These are phyloP conservation scores for Girardinus metallicus DNA, from an alignment of 2,797 vertebrate species.

Conservation along the genomic window DNA sequence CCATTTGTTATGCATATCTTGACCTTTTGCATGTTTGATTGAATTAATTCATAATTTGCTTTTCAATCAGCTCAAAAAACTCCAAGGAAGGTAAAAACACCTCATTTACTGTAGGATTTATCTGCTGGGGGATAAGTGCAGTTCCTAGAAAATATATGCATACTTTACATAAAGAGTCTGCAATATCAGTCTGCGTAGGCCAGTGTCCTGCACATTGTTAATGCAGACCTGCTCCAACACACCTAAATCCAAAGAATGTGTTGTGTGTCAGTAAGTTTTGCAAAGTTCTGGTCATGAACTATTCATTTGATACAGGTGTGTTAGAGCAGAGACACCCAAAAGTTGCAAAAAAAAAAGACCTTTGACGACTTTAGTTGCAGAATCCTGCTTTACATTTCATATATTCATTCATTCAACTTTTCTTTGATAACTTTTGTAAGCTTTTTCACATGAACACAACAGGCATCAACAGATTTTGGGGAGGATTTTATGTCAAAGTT, in stretches of 20 bases:
- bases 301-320: background rate
- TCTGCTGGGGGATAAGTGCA: conserved; percentile 66
- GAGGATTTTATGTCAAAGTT: background rate
- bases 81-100: conserved; percentile 35
- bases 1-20: conserved; percentile 79
- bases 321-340: too few relatives aligned
- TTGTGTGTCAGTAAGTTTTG: background rate
- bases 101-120: conserved; percentile 76
- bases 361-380: background rate
- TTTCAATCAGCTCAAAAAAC: conserved; percentile 62
- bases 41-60: conserved; percentile 78
- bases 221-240: background rate
- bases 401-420: background rate
- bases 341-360: background rate
- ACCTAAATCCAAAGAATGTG: too few relatives aligned
- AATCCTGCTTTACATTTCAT: background rate
- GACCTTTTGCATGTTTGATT: conserved; percentile 84
- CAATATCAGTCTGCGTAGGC: background rate
- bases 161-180: background rate
- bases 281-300: background rate
- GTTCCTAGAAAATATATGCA: background rate
- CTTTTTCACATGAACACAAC: background rate
- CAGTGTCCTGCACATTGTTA: background rate
- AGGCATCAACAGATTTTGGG: background rate
- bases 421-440: background rate